Base-by-base conservation (phyloP, 37 sponge, comb jelly and placozoan species). In the Hexactinellida sp. region DNA sequence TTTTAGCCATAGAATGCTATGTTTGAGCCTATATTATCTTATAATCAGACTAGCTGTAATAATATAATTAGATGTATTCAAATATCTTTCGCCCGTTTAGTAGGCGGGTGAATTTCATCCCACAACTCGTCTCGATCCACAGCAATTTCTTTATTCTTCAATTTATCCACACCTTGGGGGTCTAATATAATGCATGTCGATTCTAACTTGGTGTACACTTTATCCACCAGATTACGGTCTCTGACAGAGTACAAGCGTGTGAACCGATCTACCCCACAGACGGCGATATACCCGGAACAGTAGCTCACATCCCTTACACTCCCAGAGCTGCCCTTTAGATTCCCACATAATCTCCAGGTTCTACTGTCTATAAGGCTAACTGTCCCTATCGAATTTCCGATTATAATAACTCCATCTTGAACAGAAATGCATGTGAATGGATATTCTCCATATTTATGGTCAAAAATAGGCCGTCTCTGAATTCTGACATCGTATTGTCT, bases 131-230 rank as follows among this genome's bases (percentile, higher is more conserved):
- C 76, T 32, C 5, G 19, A 32, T 63, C 76, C 13, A 3, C 30
- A 63, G 5, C 76, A 5, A 28, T n/a, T 21, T 63, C 76, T 63
- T 63, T 63, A 25, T 28, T 23, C 76, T 32, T 63, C 30, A 63
- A 63, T n/a, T 28, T 23, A 21, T 63, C 76, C 5, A 63, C 13
- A n/a, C 76, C 76, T 25, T 25, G 28, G 30, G 76, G 76, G 13
- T 63, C 76, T 10, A 63, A n/a, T 25, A 63, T 3, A 32, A 63
- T 63, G 30, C 19, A 63, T 21, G 21, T 63, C 34, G 3, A 23
- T 63, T 63, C 76, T 63, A 63, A 63, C 34, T 63, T 63, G 3
- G 76, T 63, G 76, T 63, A 63, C 5, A 63, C 76, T 63, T 63
- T 63, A 63, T 63, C 13, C 19, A 63, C 76, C 3, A 63, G 76